Percentiles rank a stretch among this genome's conserved stretches.
Conservation (phyloP, 2,797 vertebrate species). For the Coluber constrictor region DNA sequence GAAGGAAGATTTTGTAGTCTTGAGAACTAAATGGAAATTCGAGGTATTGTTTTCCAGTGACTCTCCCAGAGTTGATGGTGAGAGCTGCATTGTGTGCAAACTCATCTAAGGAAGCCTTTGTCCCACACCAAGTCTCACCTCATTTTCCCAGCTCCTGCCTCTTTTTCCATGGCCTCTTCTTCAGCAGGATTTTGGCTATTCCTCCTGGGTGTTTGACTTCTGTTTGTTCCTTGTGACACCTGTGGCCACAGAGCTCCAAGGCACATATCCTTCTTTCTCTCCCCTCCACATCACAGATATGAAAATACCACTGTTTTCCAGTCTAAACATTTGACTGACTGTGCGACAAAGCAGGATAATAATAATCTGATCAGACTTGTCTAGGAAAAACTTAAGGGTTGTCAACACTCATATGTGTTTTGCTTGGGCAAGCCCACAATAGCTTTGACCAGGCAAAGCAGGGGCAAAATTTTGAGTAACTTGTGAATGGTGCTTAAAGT, state of each 20-base stretch:
- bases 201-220: not conserved
- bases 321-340: not conserved
- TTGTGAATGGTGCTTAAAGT: not conserved
- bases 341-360: not conserved
- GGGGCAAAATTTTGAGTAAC: not conserved
- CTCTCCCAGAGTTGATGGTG: no score
- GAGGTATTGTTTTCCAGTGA: no score
- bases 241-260: not conserved
- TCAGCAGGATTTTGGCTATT: not conserved
- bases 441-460: not conserved
- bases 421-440: not conserved
- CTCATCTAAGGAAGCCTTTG: no score
- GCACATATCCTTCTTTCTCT: not conserved
- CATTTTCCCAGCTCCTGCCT: not conserved
- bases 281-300: not conserved
- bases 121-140: not conserved
- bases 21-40: no score
- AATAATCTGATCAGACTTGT: not conserved
- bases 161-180: not conserved
- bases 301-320: not conserved
- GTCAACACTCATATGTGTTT: not conserved
- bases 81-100: no score
- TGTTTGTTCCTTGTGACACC: not conserved
- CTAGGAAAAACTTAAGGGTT: not conserved
- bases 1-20: no score